A percentile compares a stretch with the other conserved stretches of the same genome.
phyloP scores from a whole-genome alignment of 2,797 vertebrate genomes.

The Staurois parvus region DNA sequence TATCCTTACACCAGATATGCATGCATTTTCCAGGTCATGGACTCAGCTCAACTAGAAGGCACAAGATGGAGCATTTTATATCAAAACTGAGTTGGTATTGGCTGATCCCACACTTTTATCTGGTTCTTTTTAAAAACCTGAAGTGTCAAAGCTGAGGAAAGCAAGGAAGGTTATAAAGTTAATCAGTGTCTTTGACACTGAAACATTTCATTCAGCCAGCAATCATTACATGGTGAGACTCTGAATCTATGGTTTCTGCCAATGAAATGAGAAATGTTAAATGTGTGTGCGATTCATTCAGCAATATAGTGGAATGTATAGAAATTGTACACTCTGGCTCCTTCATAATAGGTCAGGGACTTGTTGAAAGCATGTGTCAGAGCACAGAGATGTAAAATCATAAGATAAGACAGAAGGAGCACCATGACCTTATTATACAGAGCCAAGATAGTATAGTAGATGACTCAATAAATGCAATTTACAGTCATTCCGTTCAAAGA shows the following conservation, averaged over 20 bases:
- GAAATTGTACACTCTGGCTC: not conserved
- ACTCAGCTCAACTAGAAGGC: no score
- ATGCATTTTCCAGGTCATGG: no score
- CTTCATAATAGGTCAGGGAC: slow-evolving; percentile 1
- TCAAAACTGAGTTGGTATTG: no score
- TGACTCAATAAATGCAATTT: not conserved
- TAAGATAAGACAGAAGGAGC: not conserved
- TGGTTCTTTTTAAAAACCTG: no score
- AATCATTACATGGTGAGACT: not conserved
- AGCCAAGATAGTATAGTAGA: not conserved
- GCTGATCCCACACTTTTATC: no score
- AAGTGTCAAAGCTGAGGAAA: no score
- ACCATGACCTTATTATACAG: not conserved
- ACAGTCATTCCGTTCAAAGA: not conserved
- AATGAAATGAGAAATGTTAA: not conserved
- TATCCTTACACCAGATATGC: no score
- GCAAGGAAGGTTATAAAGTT: no score
- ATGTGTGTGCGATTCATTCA: no score
- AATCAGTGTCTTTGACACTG: no score
- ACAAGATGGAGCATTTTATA: no score
- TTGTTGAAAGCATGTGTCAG: slow-evolving; percentile 18
- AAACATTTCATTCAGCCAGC: not conserved
- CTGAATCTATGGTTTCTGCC: not conserved
- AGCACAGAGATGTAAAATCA: not conserved
- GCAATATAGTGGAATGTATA: not conserved